Conservation (phyloP, 1,140 invertebrate species). For the Dolichoris vasculosae region DNA sequence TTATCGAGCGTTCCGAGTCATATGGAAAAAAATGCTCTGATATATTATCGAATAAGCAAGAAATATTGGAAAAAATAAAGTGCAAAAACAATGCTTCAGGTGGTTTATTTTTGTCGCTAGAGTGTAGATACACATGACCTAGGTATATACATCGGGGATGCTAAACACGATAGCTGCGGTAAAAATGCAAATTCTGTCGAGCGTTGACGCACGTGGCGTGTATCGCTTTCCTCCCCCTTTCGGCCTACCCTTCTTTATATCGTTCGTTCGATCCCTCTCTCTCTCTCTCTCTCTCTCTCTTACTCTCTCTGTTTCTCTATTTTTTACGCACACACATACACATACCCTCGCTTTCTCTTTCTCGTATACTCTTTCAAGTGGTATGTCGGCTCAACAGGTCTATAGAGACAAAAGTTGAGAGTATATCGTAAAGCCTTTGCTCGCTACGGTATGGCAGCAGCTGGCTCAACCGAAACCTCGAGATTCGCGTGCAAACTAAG, state of each 20-base stretch:
- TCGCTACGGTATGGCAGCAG: not conserved
- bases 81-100: conserved; percentile 37
- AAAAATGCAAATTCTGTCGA: conserved; percentile 48
- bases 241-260: too few relatives aligned
- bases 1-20: conserved; percentile 26
- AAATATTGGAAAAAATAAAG: conserved; percentile 4
- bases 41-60: not conserved
- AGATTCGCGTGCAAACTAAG: conserved; percentile 50
- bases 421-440: conserved; percentile 37
- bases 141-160: conserved; percentile 30
- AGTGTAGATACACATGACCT: not conserved
- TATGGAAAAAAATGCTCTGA: conserved; percentile 14
- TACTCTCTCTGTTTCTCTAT: not conserved
- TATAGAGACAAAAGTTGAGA: conserved; percentile 48
- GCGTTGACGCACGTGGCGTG: conserved; percentile 28
- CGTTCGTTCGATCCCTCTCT: not conserved
- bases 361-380: not conserved
- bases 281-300: not conserved
- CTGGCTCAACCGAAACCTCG: conserved; percentile 29
- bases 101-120: not conserved
- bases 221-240: conserved; percentile 4
- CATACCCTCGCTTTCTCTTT: not conserved
- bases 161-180: conserved; percentile 45
- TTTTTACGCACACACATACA: too few relatives aligned
- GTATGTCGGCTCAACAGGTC: conserved; percentile 43